These are phyloP conservation scores for Serranus cabrilla DNA, from an alignment of 2,797 vertebrate genomes.

Conservation along the genomic window DNA sequence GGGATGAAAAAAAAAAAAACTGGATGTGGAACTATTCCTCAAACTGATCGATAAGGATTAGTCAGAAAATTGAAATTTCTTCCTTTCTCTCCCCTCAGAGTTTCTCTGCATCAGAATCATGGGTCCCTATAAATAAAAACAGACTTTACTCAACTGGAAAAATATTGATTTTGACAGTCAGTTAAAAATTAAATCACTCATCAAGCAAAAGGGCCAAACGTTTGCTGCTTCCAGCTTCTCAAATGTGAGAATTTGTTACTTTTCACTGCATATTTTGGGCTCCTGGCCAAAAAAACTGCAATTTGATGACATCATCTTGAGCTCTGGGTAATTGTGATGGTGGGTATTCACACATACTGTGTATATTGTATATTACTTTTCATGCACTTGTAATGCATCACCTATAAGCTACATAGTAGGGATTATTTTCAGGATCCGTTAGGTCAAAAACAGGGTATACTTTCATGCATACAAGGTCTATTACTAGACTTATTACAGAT, in stretches of 20 bases:
- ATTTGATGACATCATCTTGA: neutral
- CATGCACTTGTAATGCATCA: neutral
- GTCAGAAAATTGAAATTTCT: slow-evolving; percentile 1
- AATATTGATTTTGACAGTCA: neutral
- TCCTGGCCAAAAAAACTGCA: neutral
- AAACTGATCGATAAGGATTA: slow-evolving; percentile 9
- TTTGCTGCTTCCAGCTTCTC: slow-evolving; percentile 1
- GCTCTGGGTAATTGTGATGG: slow-evolving; percentile 6
- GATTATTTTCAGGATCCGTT: neutral
- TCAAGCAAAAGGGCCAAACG: neutral
- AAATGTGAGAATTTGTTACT: neutral
- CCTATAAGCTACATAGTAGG: neutral
- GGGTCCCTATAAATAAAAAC: neutral
- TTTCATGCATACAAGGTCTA: no score
- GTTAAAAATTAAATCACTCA: neutral
- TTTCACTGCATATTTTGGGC: neutral
- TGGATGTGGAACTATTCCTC: slow-evolving; percentile 5
- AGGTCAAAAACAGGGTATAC: no score
- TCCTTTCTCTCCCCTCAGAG: neutral
- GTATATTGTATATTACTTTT: neutral
- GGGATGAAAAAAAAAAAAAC: slow-evolving; percentile 24
- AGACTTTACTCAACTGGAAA: neutral
- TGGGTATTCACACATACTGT: neutral
- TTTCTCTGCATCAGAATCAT: neutral
- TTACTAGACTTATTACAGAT: no score